Percentiles rank a stretch among this genome's conserved stretches.
These are phyloP conservation scores for Drosophila nr. perissopoda DNA, from an alignment of 2,888 invertebrate genomes.

Conservation along the genomic window DNA sequence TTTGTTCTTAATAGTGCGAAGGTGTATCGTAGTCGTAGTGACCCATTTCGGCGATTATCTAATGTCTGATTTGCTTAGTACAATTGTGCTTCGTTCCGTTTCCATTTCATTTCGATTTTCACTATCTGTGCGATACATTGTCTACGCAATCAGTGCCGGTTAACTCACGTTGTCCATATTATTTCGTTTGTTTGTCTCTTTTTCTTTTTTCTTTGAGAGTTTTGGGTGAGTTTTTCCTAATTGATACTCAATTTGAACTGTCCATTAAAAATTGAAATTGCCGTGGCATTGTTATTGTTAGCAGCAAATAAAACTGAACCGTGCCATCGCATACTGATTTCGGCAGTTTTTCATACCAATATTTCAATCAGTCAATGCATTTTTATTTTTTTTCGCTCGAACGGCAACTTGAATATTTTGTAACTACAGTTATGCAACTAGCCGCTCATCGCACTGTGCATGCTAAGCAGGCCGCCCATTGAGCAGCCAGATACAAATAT, in stretches of 20 bases:
- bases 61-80: constrained; percentile 52
- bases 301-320: constrained; percentile 58
- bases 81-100: constrained; percentile 13
- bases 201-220: neutral
- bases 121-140: constrained; percentile 72
- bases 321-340: constrained; percentile 67
- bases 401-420: constrained; percentile 40
- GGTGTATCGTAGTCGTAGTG: constrained; percentile 39
- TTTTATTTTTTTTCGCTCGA: neutral
- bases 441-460: constrained; percentile 32
- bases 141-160: constrained; percentile 58
- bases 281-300: constrained; percentile 51
- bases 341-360: neutral
- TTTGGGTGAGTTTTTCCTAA: constrained; percentile 48
- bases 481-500: constrained; percentile 19
- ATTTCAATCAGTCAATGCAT: constrained; percentile 11
- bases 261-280: constrained; percentile 64
- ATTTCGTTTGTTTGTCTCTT: neutral
- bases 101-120: constrained; percentile 44
- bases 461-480: constrained; percentile 41
- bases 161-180: neutral
- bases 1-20: constrained; percentile 23
- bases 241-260: constrained; percentile 74
- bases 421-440: constrained; percentile 54
- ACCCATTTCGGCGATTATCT: constrained; percentile 75